Base-by-base conservation (phyloP, 1,140 invertebrate species). In the Hylaeus volcanicus region DNA sequence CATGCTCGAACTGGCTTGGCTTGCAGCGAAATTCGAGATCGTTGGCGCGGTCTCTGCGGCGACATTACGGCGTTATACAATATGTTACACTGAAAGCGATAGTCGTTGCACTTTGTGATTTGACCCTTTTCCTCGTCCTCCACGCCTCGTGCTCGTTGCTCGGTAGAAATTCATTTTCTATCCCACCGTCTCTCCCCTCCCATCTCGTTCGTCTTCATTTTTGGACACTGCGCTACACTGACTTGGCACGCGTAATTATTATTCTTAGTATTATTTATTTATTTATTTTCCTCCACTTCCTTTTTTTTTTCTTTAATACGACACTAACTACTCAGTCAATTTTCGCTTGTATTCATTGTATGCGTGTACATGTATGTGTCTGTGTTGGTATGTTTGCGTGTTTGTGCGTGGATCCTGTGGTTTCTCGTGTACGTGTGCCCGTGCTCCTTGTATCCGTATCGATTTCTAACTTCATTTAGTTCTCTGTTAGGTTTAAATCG, bases 21-120 rank as follows among this genome's bases (percentile, higher is more conserved):
- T 56, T 56, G 45, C 55, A 15, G 5, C 39, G 58, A 55, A 65
- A 74, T 11, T 64, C 63, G 69, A 80, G 74, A 86, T 74, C 83
- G 82, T 76, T 80, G 83, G 80, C 78, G 78, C 82, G 53, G 55
- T 79, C 70, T 74, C 45, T 69, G 74, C 60, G 71, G 77, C 78
- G 78, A 77, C 68, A 66, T 83, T 79, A 82, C 81, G 77, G 82
- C 88, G 77, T 90, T 90, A 86, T 90, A 91, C 90, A 92, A 92
- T 91, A 93, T 91, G 84, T 92, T 92, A 93, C 92, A 93, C 86
- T 88, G 82, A 93, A 93, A 93, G 92, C 92, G 88, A 88, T 90
- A 90, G 86, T 91, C 88, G 87, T 90, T 88, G 87, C 89, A 89
- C 79, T 89, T 89, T 79, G 83, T 84, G 84, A 85, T 86, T 87